Evolutionary conservation across 1,140 invertebrate genomes (phyloP).

Genomic region (Leptinotarsa undecemlineata): DNA sequence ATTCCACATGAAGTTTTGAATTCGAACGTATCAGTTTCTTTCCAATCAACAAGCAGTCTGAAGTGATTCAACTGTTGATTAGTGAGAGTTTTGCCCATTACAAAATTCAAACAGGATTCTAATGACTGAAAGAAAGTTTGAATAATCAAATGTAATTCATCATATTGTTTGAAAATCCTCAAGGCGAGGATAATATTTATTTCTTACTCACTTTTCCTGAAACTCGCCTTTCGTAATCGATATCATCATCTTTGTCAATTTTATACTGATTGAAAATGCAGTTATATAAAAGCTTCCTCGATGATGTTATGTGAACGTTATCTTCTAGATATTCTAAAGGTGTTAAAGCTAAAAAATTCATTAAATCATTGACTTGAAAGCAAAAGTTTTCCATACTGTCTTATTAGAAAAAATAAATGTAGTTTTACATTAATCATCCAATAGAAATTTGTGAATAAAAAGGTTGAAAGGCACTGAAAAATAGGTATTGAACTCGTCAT

Average conservation of each 20-base stretch:
- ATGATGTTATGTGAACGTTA: constrained; percentile 64
- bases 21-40: constrained; percentile 58
- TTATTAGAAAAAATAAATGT: too few relatives aligned
- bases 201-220: constrained; percentile 39
- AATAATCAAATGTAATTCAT: constrained; percentile 13
- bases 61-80: constrained; percentile 58
- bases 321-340: constrained; percentile 66
- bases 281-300: constrained; percentile 65
- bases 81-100: constrained; percentile 64
- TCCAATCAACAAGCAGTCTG: constrained; percentile 58
- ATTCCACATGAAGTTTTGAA: constrained; percentile 71
- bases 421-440: too few relatives aligned
- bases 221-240: constrained; percentile 51
- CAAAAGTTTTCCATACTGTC: background rate
- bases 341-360: constrained; percentile 57
- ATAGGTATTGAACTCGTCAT: too few relatives aligned
- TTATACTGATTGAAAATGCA: constrained; percentile 60
- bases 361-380: constrained; percentile 23
- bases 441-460: too few relatives aligned
- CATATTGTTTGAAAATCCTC: background rate
- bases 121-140: constrained; percentile 52
- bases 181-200: constrained; percentile 7
- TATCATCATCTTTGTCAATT: constrained; percentile 49
- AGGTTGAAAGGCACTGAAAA: too few relatives aligned
- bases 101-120: constrained; percentile 61